Evolutionary conservation across 1,140 invertebrate species (phyloP).

Genomic region (Sitophilus oryzae): DNA sequence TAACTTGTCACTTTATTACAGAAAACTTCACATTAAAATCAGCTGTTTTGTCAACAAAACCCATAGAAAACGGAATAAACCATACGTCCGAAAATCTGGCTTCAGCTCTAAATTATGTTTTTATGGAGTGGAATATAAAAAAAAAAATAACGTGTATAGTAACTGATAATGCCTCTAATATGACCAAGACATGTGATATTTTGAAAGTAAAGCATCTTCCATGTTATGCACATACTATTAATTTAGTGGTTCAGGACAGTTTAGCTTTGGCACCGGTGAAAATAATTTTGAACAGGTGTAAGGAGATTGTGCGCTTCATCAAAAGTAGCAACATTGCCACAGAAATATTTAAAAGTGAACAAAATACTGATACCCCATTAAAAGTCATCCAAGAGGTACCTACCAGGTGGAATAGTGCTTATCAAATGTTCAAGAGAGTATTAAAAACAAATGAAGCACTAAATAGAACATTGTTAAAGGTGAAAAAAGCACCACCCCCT

Average conservation of each 20-base stretch:
- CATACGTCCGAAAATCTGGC: not conserved
- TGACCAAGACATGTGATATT: slow-evolving; percentile 5
- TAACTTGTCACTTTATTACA: slow-evolving; percentile 16
- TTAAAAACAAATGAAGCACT: slow-evolving; percentile 8
- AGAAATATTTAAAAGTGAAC: slow-evolving; percentile 10
- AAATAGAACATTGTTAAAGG: slow-evolving; percentile 2
- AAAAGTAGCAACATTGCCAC: too few relatives aligned
- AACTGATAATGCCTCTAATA: slow-evolving; percentile 9
- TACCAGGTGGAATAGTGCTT: slow-evolving; percentile 11
- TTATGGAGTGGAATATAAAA: not conserved
- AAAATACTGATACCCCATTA: not conserved
- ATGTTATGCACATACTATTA: slow-evolving; percentile 8
- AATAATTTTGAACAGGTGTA: too few relatives aligned
- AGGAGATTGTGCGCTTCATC: too few relatives aligned
- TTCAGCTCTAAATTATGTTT: not conserved
- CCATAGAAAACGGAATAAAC: slow-evolving; percentile 7
- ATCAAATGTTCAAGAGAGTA: slow-evolving; percentile 8
- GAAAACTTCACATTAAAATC: not conserved
- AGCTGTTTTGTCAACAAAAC: slow-evolving; percentile 6
- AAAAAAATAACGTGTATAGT: slow-evolving; percentile 6
- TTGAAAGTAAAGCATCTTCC: not conserved
- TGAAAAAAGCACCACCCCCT: not conserved
- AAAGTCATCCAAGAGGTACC: slow-evolving; percentile 10
- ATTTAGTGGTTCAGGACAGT: slow-evolving; percentile 6
- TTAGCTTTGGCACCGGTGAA: too few relatives aligned